Evolutionary conservation across 2,888 invertebrate genomes (phyloP).

Genomic region (Amblyjoppa fuscipennis): DNA sequence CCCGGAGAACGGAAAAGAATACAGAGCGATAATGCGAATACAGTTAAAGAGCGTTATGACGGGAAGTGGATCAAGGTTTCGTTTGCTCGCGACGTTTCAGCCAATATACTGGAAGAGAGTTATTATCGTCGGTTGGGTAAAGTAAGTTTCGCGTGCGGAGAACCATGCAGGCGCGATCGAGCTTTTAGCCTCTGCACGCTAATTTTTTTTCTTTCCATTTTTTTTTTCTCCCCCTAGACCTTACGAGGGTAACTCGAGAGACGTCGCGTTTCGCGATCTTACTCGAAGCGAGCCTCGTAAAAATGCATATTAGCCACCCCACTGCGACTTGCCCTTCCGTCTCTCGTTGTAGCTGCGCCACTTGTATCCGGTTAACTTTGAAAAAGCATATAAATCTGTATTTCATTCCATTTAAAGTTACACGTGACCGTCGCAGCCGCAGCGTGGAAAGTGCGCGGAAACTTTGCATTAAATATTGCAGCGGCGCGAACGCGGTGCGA

Average conservation of each 20-base stretch:
- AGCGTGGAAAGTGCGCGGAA: neutral
- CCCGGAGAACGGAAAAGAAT: neutral
- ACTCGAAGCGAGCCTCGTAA: conserved; percentile 48
- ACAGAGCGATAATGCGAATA: neutral
- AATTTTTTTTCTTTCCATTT: neutral
- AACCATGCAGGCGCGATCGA: conserved; percentile 26
- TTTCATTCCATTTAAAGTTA: neutral
- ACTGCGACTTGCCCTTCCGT: conserved; percentile 18
- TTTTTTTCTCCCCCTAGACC: conserved; percentile 1
- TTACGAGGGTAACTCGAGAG: conserved; percentile 6
- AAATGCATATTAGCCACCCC: conserved; percentile 58
- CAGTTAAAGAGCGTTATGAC: conserved; percentile 22
- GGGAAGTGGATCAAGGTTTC: conserved; percentile 62
- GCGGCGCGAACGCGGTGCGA: neutral
- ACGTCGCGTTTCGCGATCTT: conserved; percentile 24
- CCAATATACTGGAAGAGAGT: conserved; percentile 14
- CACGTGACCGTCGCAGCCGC: neutral
- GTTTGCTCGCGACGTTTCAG: neutral
- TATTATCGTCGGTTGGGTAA: conserved; percentile 7
- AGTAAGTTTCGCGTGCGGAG: conserved; percentile 23
- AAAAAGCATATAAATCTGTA: conserved; percentile 22
- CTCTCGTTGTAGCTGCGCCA: neutral
- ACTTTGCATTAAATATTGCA: conserved; percentile 12
- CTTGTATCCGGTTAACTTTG: neutral
- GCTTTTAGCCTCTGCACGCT: conserved; percentile 17